These are phyloP conservation scores for Zoanthus gigantus DNA, from an alignment of 92 coral and sea anemone genomes.

Conservation along the genomic window DNA sequence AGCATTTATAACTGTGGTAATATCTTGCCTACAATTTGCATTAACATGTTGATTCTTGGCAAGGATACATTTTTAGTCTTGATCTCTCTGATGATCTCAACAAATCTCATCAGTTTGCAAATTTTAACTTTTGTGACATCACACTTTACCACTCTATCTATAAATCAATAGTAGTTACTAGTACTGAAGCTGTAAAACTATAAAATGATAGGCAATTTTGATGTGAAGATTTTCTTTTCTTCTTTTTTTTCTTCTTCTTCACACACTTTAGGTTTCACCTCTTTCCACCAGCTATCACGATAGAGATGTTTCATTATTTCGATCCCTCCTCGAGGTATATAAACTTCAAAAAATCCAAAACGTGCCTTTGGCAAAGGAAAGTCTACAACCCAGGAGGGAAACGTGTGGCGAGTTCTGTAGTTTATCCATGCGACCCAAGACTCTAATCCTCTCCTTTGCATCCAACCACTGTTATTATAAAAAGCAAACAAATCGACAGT, in stretches of 20 bases:
- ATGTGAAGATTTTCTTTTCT: no score
- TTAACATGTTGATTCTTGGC: no score
- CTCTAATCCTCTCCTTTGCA: conserved; percentile 85
- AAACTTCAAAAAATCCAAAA: conserved; percentile 79
- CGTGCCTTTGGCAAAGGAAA: conserved; percentile 72
- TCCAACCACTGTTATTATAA: conserved; percentile 67
- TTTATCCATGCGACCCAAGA: conserved; percentile 74
- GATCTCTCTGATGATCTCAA: no score
- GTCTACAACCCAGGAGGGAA: conserved; percentile 80
- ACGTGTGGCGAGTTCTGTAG: conserved; percentile 75
- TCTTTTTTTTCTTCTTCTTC: background rate
- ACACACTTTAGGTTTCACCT: conserved; percentile 63
- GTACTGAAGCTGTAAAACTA: no score
- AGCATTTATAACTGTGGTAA: no score
- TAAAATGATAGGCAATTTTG: no score
- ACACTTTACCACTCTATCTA: no score
- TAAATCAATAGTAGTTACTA: no score
- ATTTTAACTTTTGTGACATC: no score
- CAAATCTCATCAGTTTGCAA: no score
- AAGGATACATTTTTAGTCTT: no score
- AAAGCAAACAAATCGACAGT: conserved; percentile 79
- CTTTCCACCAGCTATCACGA: conserved; percentile 89
- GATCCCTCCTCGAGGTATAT: conserved; percentile 80
- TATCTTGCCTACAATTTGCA: no score
- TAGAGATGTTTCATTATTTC: conserved; percentile 85